These are phyloP conservation scores for Drosophila kambysellisi DNA, from an alignment of 2,888 invertebrate genomes.

Conservation along the genomic window DNA sequence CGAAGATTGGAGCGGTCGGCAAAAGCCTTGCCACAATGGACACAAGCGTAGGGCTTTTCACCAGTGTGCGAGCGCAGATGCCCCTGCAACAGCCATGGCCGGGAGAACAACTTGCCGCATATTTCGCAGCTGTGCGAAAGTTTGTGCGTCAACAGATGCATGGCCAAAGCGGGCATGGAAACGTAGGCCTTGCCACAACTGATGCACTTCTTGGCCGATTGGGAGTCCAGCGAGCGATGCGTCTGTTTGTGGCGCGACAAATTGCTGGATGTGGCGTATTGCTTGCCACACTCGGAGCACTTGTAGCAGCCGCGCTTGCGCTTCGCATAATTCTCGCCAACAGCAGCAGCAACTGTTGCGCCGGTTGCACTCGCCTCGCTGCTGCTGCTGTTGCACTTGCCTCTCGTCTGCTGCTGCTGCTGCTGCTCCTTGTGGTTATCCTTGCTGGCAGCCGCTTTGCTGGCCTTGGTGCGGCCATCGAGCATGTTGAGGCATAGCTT, in stretches of 20 bases:
- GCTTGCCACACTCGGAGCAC: slow-evolving; percentile 95
- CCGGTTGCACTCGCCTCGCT: slow-evolving; percentile 7
- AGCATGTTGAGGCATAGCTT: slow-evolving; percentile 82
- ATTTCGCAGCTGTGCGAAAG: slow-evolving; percentile 95
- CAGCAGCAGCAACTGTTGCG: slow-evolving; percentile 19
- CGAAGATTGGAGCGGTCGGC: slow-evolving; percentile 97
- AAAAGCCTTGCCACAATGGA: slow-evolving; percentile 96
- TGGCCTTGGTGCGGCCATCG: slow-evolving; percentile 83
- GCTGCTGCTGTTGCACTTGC: slow-evolving; percentile 13
- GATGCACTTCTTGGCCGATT: slow-evolving; percentile 96
- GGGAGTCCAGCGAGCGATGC: slow-evolving; percentile 96
- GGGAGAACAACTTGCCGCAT: slow-evolving; percentile 97
- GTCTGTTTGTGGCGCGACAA: slow-evolving; percentile 96
- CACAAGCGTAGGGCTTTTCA: slow-evolving; percentile 97
- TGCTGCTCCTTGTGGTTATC: slow-evolving; percentile 53
- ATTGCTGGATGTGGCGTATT: slow-evolving; percentile 96
- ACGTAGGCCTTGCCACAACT: slow-evolving; percentile 98
- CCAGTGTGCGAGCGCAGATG: slow-evolving; percentile 96
- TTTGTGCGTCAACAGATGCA: slow-evolving; percentile 97
- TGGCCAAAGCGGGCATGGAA: slow-evolving; percentile 98
- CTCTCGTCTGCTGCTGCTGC: slow-evolving; percentile 45
- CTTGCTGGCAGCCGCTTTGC: slow-evolving; percentile 70
- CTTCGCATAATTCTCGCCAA: slow-evolving; percentile 73
- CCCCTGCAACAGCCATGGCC: slow-evolving; percentile 96
- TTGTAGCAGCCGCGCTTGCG: slow-evolving; percentile 87